Conservation (phyloP, 2,888 invertebrate genomes). For the Caenorhabditis sp. region DNA sequence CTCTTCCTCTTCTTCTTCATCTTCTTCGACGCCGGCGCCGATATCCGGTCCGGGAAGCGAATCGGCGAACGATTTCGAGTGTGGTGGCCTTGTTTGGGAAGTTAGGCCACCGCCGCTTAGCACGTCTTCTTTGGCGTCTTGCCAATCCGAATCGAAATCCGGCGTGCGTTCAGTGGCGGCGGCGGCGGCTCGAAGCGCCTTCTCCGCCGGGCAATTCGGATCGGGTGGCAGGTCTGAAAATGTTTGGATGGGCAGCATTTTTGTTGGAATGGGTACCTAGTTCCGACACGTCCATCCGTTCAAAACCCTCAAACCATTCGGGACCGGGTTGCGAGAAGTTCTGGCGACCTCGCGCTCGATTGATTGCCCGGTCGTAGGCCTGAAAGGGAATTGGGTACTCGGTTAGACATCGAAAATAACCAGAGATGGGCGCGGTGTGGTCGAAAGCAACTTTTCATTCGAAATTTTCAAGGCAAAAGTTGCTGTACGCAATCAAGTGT, state of each 20-base stretch:
- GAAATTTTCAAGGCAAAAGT: no score
- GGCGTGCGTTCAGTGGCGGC: conserved; percentile 8
- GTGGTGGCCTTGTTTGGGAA: no score
- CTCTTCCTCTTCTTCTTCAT: conserved; percentile 36
- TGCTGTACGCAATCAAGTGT: no score
- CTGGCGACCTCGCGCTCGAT: conserved; percentile 12
- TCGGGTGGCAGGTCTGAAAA: conserved; percentile 57
- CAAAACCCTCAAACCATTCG: conserved; percentile 56
- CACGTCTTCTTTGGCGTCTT: conserved; percentile 44
- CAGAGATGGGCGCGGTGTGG: no score
- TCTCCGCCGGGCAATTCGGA: conserved; percentile 61
- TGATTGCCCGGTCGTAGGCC: conserved; percentile 22
- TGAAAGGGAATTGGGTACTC: no score
- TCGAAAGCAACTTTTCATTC: no score
- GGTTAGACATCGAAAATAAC: no score
- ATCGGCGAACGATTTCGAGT: conserved; percentile 17
- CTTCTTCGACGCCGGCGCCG: conserved; percentile 43
- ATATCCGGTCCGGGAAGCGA: conserved; percentile 70
- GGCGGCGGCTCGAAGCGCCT: no score
- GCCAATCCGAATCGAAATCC: conserved; percentile 40
- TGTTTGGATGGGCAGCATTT: no score
- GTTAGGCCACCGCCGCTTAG: no score
- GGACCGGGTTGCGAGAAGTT: conserved; percentile 51
- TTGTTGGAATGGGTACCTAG: conserved; percentile 28
- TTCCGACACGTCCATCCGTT: conserved; percentile 36